Conservation (phyloP, 2,113 vertebrate species). For the Chaetops frenatus region DNA sequence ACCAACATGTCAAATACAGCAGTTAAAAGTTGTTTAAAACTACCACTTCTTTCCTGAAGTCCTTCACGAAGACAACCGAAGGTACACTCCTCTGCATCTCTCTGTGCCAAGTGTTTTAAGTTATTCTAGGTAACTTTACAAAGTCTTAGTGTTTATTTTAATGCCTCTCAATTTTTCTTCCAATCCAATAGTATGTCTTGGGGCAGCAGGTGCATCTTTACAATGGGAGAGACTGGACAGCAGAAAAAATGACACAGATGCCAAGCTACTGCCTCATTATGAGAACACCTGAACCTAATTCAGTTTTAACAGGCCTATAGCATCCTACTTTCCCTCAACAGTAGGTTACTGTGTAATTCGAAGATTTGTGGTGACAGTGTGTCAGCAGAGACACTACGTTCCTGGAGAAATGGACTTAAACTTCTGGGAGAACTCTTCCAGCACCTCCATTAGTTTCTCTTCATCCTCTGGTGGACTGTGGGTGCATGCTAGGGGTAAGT, state of each 20-base stretch:
- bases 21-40: not conserved
- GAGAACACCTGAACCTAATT: not conserved
- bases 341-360: not conserved
- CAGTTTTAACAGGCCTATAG: not conserved
- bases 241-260: not conserved
- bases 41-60: not conserved
- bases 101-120: not conserved
- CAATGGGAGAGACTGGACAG: not conserved
- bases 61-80: not conserved
- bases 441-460: conserved; percentile 60
- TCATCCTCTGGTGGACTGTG: conserved; percentile 67
- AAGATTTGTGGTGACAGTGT: not conserved
- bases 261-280: not conserved
- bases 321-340: not conserved
- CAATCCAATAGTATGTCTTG: not conserved
- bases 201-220: not conserved
- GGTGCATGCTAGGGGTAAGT: conserved; percentile 74
- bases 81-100: not conserved
- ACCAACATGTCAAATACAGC: not conserved
- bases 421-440: conserved; percentile 70
- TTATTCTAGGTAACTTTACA: not conserved
- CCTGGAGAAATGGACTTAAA: conserved; percentile 49
- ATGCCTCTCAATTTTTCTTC: not conserved
- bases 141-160: not conserved
- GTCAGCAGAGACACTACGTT: not conserved